Evolutionary conservation across 2,888 invertebrate genomes (phyloP).

Genomic region (Ochropacha duplaris): DNA sequence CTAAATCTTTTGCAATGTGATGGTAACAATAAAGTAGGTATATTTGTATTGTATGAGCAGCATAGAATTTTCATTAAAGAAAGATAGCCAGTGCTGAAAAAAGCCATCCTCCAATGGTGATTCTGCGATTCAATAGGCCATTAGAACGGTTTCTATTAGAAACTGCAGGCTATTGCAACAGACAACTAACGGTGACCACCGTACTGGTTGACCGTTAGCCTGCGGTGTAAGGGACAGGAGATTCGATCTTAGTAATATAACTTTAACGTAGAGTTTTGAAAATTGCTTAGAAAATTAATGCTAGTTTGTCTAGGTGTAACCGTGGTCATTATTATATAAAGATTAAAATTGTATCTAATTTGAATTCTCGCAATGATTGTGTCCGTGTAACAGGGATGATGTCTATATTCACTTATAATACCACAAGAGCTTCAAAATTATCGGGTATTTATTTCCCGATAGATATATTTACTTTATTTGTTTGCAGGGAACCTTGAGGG

Average conservation of each 20-base stretch:
- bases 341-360: no score
- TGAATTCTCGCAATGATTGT: no score
- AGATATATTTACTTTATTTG: no score
- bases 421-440: no score
- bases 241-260: background rate
- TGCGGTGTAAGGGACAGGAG: background rate
- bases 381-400: no score
- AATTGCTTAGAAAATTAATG: no score
- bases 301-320: background rate
- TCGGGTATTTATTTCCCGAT: no score
- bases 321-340: no score
- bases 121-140: conserved; percentile 14
- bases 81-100: background rate
- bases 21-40: no score
- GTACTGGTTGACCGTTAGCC: conserved; percentile 21
- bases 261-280: background rate
- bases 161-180: conserved; percentile 17
- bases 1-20: no score
- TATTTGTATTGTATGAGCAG: background rate
- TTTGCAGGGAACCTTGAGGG: no score
- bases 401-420: no score
- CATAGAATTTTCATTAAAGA: background rate
- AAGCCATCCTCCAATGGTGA: conserved; percentile 8
- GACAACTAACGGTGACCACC: conserved; percentile 23
- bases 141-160: conserved; percentile 27